Evolutionary conservation across 2,113 vertebrate species (phyloP), one percentile per base, ranked within the genome.

Genomic region (Danionella cerebrum): DNA sequence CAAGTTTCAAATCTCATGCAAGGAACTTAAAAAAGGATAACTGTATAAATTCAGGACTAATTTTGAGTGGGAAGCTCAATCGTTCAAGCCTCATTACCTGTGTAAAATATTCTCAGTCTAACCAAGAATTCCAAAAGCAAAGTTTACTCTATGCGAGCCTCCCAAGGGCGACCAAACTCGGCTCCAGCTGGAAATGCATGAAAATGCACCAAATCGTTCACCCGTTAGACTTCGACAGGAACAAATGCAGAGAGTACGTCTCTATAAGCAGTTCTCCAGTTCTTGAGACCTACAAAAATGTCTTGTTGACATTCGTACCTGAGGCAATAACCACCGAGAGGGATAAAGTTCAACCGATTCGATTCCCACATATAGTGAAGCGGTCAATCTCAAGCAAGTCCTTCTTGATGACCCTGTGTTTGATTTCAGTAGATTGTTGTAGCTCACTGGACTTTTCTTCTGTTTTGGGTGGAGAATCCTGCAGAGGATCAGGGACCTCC

Each of bases 351-450:
- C 85, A 98, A 88, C 95, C 92, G 69, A 99, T 98, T 55, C 93
- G 90, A 86, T 96, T 97, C 48, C 95, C 95, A 44, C 94, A 97
- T 79, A 97, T 94, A 14, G 94, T 99, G 85, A 98, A 99, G 80
- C 94, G 92, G 88, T 99, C 95, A 75, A 99, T 93, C 79, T 98
- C 95, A 81, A 98, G 66, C 79, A 98, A 87, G 75, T 97, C 94
- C 80, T 95, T 93, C 59, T 95, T 94, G 42, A 87, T 82, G 72
- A 91, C 84, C 81, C 86, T 88, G 75, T 88, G 91, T 79, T 93
- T 92, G 44, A 89, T 78, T 50, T 94, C 91, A 1, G 89, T 81
- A 74, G 72, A 83, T 18, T 84, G 89, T 44, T 87, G 78, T 0
- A 74, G 6, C 19, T 51, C 59, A 1, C 16, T 77, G 36, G 85